phyloP scores from a whole-genome alignment of 1,140 invertebrate genomes.

The Brachionus manjavacas region DNA sequence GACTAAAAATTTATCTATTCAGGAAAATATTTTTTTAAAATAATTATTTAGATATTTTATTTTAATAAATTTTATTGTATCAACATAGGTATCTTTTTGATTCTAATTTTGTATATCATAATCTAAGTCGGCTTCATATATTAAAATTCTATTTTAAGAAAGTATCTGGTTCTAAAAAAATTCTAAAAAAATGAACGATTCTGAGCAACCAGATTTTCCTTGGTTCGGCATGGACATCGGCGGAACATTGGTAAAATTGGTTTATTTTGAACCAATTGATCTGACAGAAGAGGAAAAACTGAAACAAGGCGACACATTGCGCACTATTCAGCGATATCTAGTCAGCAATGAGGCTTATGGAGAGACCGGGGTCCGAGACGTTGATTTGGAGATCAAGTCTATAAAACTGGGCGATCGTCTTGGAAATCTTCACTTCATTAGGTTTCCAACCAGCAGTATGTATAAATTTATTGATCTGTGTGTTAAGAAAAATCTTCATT shows the following conservation, averaged over 20 bases:
- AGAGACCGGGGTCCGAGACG: conserved; percentile 83
- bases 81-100: neutral
- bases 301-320: conserved; percentile 76
- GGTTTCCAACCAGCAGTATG: conserved; percentile 94
- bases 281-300: conserved; percentile 65
- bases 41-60: no score
- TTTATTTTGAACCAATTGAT: conserved; percentile 96
- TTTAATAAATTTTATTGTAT: neutral
- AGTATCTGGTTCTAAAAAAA: neutral
- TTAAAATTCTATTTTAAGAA: neutral
- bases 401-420: conserved; percentile 62
- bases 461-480: conserved; percentile 83
- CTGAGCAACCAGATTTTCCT: conserved; percentile 53
- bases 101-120: neutral
- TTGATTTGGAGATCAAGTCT: conserved; percentile 86
- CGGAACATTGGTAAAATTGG: conserved; percentile 90
- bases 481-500: conserved; percentile 89
- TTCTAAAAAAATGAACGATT: neutral
- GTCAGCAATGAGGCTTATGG: conserved; percentile 93
- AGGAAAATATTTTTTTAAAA: no score
- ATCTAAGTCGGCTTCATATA: neutral
- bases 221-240: conserved; percentile 99
- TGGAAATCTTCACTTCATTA: conserved; percentile 90
- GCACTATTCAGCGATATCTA: conserved; percentile 84
- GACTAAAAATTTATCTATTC: no score